phyloP scores from a whole-genome alignment of 2,797 vertebrate species.

The Jordanella pulchra region DNA sequence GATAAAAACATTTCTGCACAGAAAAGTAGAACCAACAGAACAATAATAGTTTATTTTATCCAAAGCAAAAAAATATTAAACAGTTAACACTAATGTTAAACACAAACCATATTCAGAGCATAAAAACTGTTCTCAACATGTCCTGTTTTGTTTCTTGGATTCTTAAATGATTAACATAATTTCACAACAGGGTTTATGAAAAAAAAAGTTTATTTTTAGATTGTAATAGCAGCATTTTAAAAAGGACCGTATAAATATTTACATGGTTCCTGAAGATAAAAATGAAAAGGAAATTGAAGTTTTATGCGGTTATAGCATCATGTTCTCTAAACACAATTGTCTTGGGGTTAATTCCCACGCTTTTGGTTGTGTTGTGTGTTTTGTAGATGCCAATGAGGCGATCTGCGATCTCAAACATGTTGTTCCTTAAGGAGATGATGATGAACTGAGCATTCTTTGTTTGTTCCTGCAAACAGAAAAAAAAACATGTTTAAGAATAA shows the following conservation, averaged over 20 bases:
- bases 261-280: conserved; percentile 27
- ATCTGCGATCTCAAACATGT: conserved; percentile 99
- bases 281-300: not conserved
- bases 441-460: conserved; percentile 99
- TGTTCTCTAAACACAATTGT: conserved; percentile 84
- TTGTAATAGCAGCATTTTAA: conserved; percentile 59
- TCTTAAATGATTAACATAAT: not conserved
- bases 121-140: not conserved
- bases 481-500: not conserved
- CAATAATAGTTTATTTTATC: too few relatives aligned
- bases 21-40: too few relatives aligned
- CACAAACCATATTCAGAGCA: too few relatives aligned
- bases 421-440: conserved; percentile 97
- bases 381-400: conserved; percentile 97
- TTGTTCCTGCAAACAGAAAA: conserved; percentile 89
- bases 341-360: conserved; percentile 92
- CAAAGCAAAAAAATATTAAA: too few relatives aligned
- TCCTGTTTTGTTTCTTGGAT: not conserved
- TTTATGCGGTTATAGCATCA: conserved; percentile 48
- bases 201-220: conserved; percentile 57
- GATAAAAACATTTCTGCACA: too few relatives aligned
- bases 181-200: not conserved
- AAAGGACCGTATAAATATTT: conserved; percentile 44
- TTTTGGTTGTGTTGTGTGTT: conserved; percentile 94
- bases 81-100: too few relatives aligned